phyloP scores from a whole-genome alignment of 2,113 vertebrate species.

The Globicephala melas region DNA sequence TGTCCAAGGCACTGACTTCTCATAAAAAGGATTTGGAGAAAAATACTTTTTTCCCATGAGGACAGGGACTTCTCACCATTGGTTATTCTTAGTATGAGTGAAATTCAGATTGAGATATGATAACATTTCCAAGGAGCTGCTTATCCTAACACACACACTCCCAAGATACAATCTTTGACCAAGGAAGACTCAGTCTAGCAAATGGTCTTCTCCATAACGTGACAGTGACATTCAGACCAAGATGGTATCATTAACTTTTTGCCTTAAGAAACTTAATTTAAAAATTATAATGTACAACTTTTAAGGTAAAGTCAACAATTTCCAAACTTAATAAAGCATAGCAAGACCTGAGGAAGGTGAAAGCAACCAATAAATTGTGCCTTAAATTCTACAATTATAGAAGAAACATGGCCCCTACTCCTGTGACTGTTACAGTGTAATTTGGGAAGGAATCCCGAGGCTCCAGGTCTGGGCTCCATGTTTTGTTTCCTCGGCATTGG shows the following conservation, averaged over 20 bases:
- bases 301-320: not conserved
- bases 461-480: not conserved
- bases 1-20: not conserved
- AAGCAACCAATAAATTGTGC: not conserved
- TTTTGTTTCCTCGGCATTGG: not conserved
- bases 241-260: not conserved
- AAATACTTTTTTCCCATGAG: not conserved
- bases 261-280: not conserved
- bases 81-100: not conserved
- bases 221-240: not conserved
- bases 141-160: not conserved
- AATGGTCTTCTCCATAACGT: not conserved
- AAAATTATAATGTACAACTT: not conserved
- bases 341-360: not conserved
- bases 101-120: not conserved
- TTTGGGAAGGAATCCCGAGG: not conserved
- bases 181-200: not conserved
- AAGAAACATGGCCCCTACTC: not conserved
- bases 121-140: not conserved
- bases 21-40: not conserved
- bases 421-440: not conserved
- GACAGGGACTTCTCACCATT: not conserved
- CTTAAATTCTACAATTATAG: not conserved
- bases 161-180: not conserved
- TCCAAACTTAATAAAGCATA: not conserved